Percentiles rank a stretch among this genome's conserved stretches.
These are phyloP conservation scores for Chaetogeoica ovagalla DNA, from an alignment of 2,888 invertebrate genomes.

Conservation along the genomic window DNA sequence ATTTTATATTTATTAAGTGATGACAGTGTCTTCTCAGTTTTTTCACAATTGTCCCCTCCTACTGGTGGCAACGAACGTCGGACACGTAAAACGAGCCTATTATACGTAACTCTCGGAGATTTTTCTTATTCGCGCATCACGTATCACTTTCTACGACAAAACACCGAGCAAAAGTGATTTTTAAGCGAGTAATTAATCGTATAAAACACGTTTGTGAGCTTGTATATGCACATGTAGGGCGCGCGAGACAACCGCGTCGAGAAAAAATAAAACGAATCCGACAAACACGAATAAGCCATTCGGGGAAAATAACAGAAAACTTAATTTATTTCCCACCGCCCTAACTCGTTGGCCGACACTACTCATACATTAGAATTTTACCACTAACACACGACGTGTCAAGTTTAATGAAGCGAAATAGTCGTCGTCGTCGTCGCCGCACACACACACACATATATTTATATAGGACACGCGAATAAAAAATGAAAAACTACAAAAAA, in stretches of 20 bases:
- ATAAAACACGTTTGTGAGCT: not conserved
- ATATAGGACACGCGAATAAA: not conserved
- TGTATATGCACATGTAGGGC: not conserved
- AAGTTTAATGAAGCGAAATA: constrained; percentile 35
- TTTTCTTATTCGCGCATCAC: too few species aligned
- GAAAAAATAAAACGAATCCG: constrained; percentile 4
- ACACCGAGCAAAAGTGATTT: too few species aligned
- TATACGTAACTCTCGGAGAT: too few species aligned
- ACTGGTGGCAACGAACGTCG: too few species aligned
- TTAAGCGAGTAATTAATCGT: too few species aligned
- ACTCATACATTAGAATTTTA: not conserved
- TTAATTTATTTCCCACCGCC: constrained; percentile 27
- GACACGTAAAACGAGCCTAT: too few species aligned
- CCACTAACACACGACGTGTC: constrained; percentile 1
- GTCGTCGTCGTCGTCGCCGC: not conserved
- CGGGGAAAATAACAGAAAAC: not conserved
- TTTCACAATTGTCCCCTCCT: too few species aligned
- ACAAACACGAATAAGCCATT: constrained; percentile 20
- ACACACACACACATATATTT: not conserved
- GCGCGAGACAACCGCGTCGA: not conserved
- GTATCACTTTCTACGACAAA: too few species aligned
- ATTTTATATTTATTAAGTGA: too few species aligned
- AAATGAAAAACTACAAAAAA: constrained; percentile 12
- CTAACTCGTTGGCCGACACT: too few species aligned
- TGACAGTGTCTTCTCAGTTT: too few species aligned